Evolutionary conservation across 2,888 invertebrate genomes (phyloP).

Genomic region (Anoplius nigerrimus): DNA sequence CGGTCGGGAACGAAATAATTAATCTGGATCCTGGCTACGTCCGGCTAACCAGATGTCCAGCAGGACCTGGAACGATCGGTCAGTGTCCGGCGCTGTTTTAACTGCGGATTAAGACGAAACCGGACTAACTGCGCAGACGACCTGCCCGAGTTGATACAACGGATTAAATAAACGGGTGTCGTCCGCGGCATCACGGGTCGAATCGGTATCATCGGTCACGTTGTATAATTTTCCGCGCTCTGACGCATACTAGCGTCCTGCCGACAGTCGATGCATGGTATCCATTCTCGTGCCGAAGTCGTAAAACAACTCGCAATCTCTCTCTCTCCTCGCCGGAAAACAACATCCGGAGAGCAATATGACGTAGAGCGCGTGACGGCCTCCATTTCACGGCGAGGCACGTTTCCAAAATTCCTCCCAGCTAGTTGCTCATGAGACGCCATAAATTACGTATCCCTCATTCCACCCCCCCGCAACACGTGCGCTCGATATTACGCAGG

Average conservation of each 20-base stretch:
- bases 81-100: constrained; percentile 70
- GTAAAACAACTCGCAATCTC: too few species aligned
- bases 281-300: too few species aligned
- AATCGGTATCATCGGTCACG: constrained; percentile 14
- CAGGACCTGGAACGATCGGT: constrained; percentile 64
- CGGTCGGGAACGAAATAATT: constrained; percentile 52
- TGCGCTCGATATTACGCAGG: constrained; percentile 35
- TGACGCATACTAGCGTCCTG: too few species aligned
- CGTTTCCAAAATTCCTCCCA: constrained; percentile 35
- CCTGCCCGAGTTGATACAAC: constrained; percentile 54
- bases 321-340: too few species aligned
- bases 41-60: constrained; percentile 63
- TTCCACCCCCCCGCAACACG: constrained; percentile 11
- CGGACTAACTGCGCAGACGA: constrained; percentile 45
- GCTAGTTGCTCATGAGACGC: constrained; percentile 42
- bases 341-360: too few species aligned
- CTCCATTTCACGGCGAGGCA: constrained; percentile 13
- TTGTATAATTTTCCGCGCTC: neutral
- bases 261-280: too few species aligned
- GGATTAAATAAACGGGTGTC: constrained; percentile 52
- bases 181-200: constrained; percentile 12
- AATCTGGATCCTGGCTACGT: constrained; percentile 54
- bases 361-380: constrained; percentile 17
- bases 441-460: constrained; percentile 46
- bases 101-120: constrained; percentile 66